Conservation (phyloP, 2,797 vertebrate genomes). For the Mus minutoides region DNA sequence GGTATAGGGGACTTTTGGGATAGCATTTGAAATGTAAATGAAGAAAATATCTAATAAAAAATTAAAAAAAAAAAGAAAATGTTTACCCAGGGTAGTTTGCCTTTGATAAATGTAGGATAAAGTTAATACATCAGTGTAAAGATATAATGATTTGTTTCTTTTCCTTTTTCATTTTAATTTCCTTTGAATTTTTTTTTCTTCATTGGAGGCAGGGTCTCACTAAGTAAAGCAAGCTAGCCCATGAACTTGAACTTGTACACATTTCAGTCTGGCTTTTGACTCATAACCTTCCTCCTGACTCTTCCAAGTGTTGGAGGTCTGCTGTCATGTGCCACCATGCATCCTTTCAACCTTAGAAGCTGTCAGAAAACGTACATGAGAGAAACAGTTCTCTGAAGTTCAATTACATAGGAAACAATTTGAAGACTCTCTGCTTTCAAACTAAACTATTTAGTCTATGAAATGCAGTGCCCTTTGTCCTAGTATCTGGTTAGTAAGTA, state of each 20-base stretch:
- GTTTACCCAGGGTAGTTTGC: neutral
- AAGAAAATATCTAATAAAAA: too few relatives aligned
- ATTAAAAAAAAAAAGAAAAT: too few relatives aligned
- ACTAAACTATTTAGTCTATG: neutral
- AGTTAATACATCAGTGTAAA: neutral
- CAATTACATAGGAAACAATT: neutral
- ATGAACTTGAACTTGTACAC: too few relatives aligned
- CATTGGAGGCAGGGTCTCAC: neutral
- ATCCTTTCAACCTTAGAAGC: neutral
- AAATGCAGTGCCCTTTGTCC: neutral
- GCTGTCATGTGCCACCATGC: neutral
- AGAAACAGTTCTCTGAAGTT: neutral
- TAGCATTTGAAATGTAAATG: too few relatives aligned
- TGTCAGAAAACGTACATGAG: neutral
- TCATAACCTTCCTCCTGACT: neutral
- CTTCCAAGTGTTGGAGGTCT: neutral
- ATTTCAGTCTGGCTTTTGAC: neutral
- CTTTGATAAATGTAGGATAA: neutral
- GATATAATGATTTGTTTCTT: neutral
- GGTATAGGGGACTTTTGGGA: too few relatives aligned
- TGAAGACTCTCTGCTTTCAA: slow-evolving; percentile 23
- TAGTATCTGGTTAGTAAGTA: neutral
- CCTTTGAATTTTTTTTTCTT: neutral
- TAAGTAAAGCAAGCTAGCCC: neutral
- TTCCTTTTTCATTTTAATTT: neutral